Evolutionary conservation across 2,888 invertebrate species (phyloP), one percentile per base, ranked within the genome.

Genomic region (Bedellia somnulentella): DNA sequence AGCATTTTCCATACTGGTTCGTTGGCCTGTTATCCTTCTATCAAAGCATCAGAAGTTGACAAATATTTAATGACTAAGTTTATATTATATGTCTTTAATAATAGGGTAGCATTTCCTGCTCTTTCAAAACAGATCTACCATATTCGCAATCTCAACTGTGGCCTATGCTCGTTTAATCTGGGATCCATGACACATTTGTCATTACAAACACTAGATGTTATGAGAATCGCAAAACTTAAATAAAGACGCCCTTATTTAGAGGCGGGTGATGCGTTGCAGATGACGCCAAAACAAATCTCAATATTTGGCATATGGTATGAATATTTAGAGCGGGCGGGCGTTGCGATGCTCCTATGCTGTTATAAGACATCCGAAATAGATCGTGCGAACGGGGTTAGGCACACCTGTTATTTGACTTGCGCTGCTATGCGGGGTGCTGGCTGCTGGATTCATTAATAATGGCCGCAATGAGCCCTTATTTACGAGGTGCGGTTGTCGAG

Each of bases 331-430:
- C 62, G 57, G 47, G 60, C 61, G 60, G 59, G 60, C 67, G 61
- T 60, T 61, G 57, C 56, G 58, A 57, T 59, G 61, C 58, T 64
- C 58, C 70, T 64, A 60, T 58, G 62, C 64, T 58, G 63, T 60
- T 67, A 63, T 67, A 71, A 70, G 70, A 67, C 67, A 68, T 68
- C 73, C 64, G 68, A 75, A 75, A 75, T 75, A 75, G 75, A 73
- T 71, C 71, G 63, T 71, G 68, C 71, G 68, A 75, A 75, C 60
- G 70, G 71, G 75, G 75, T 71, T 75, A 75, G 66, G 62, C 73
- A 64, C 75, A 75, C 75, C 75, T 75, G 75, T 73, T 71, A 68
- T 70, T 71, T 66, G 57, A 66, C 66, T 70, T 67, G 59, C 51
- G 57, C 54, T 59, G 57, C 46, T 48, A 44, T 36, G 53, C 54